Conservation (phyloP, 2,888 invertebrate genomes). For the Hoplodrina blanda region DNA sequence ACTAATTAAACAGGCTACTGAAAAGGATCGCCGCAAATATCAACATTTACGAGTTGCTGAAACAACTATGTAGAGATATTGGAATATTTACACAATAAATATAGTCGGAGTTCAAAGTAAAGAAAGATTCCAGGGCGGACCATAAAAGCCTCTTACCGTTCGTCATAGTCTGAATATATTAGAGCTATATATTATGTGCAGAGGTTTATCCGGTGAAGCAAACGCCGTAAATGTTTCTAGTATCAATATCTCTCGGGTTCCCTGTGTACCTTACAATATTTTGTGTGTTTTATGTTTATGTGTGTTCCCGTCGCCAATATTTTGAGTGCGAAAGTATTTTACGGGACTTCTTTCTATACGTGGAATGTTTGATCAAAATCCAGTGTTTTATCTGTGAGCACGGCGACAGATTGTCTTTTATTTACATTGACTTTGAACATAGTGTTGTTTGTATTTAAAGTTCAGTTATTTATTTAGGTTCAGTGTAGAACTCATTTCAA, state of each 20-base stretch:
- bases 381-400: slow-evolving; percentile 22
- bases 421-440: slow-evolving; percentile 13
- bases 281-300: slow-evolving; percentile 61
- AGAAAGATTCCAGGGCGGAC: slow-evolving; percentile 65
- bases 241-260: slow-evolving; percentile 63
- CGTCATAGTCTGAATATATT: slow-evolving; percentile 77
- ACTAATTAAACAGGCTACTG: not conserved
- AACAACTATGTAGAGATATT: slow-evolving; percentile 26
- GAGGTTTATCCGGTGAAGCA: slow-evolving; percentile 63
- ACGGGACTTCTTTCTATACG: slow-evolving; percentile 45
- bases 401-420: slow-evolving; percentile 33
- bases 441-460: slow-evolving; percentile 4
- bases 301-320: slow-evolving; percentile 50
- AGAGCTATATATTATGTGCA: slow-evolving; percentile 60
- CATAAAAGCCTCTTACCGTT: slow-evolving; percentile 71
- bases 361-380: slow-evolving; percentile 52
- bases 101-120: slow-evolving; percentile 51
- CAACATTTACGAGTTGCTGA: not conserved
- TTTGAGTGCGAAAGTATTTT: slow-evolving; percentile 56
- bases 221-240: slow-evolving; percentile 62
- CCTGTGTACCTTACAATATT: slow-evolving; percentile 62
- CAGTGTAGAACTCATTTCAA: not conserved
- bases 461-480: not conserved
- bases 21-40: not conserved
- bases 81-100: slow-evolving; percentile 42